Percentiles rank a stretch among this genome's conserved stretches.
Evolutionary conservation across 1,140 invertebrate species (phyloP).

Genomic region (Hyles vespertilio): DNA sequence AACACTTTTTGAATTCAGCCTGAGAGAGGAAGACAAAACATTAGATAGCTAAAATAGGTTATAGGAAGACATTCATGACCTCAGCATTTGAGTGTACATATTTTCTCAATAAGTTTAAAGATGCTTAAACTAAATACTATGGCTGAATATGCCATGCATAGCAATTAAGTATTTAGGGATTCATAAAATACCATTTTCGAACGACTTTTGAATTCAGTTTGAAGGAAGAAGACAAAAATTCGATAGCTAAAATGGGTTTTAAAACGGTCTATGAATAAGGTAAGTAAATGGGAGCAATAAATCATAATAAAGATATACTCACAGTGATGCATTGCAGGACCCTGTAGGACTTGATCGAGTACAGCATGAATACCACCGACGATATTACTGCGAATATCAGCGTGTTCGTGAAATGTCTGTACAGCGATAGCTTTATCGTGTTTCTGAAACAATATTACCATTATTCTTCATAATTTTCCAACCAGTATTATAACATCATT

Average conservation of each 20-base stretch:
- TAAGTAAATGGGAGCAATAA: background rate
- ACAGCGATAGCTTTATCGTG: conserved; percentile 92
- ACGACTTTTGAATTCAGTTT: too few relatives aligned
- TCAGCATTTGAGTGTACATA: conserved; percentile 7
- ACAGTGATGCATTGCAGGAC: conserved; percentile 83
- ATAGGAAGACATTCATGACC: too few relatives aligned
- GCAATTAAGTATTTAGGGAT: background rate
- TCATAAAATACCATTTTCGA: background rate
- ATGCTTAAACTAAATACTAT: too few relatives aligned
- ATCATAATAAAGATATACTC: conserved; percentile 53
- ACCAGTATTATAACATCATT: background rate
- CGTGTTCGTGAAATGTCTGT: conserved; percentile 95
- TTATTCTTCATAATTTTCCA: background rate
- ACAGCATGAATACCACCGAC: conserved; percentile 94
- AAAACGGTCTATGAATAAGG: too few relatives aligned
- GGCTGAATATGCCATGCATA: too few relatives aligned
- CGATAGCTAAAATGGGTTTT: too few relatives aligned
- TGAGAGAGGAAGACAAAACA: too few relatives aligned
- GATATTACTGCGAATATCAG: conserved; percentile 92
- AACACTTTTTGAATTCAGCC: too few relatives aligned
- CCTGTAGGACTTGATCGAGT: conserved; percentile 89
- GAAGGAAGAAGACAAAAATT: too few relatives aligned
- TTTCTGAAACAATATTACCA: conserved; percentile 75
- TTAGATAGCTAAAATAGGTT: too few relatives aligned
- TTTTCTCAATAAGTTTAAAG: background rate